These are phyloP conservation scores for Pan troglodytes DNA, from an alignment of 2,113 vertebrate species.

Conservation along the genomic window DNA sequence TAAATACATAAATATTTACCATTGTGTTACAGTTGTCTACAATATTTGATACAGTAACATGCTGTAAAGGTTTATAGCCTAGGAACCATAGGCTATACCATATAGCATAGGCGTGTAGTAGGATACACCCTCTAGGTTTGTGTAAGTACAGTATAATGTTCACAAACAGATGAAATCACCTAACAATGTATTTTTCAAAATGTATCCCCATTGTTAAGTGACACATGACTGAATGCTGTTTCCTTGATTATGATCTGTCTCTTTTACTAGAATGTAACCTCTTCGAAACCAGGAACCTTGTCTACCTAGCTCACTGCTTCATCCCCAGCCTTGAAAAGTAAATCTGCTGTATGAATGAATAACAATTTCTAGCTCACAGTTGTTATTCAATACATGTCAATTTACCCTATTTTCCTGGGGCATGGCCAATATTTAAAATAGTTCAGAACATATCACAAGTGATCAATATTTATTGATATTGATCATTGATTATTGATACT, in stretches of 20 bases:
- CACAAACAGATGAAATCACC: background rate
- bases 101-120: background rate
- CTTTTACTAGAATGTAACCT: background rate
- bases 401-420: background rate
- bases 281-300: background rate
- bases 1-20: background rate
- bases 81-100: background rate
- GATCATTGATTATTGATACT: too few relatives aligned
- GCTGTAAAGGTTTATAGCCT: background rate
- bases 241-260: background rate
- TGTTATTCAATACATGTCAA: background rate
- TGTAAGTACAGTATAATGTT: background rate
- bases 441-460: background rate
- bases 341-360: background rate
- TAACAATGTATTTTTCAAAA: background rate
- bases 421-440: background rate
- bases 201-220: background rate
- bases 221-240: background rate
- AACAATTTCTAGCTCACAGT: background rate
- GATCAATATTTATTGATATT: background rate
- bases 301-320: background rate
- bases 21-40: background rate
- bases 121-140: background rate
- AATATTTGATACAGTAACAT: background rate
- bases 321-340: background rate